Evolutionary conservation across 2,797 vertebrate genomes (phyloP), one percentile per base, ranked within the genome.

Genomic region (Lophotriccus pileatus): DNA sequence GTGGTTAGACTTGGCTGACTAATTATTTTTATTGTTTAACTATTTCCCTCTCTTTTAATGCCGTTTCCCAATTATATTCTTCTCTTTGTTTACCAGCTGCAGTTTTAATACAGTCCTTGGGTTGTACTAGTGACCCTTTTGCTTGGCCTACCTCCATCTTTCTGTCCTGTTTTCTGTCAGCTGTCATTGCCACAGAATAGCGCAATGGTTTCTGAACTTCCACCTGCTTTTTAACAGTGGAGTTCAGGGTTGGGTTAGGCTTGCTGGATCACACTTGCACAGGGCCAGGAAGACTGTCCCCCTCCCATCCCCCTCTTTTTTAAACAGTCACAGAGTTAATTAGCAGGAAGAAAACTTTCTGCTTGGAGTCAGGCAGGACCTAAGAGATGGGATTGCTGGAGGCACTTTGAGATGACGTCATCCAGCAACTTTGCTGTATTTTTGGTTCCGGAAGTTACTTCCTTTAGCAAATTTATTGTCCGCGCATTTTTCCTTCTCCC

Each of bases 81-180:
- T 41, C 36, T 53, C n/a, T 67, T 93, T 93, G 16, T 37, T 90
- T 76, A 87, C 74, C 92, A 95, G 84, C 60, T 94, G 84, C 79
- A 59, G 28, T 68, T 94, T 89, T 92, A 92, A 50, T 84, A 72
- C 47, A 85, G 86, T 64, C 41, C 52, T 84, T 84, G 74, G 30
- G 27, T 89, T 89, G 64, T 92, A 58, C n/a, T 78, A 79, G 41
- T 73, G 92, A 79, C 90, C 63, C 77, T 89, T 77, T 85, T 64
- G n/a, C 36, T 93, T 95, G 92, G 88, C 76, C 32, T 67, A 12
- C 34, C 70, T 95, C 86, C 74, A 41, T 96, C 47, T 87, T 93
- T 94, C 76, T 93, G 79, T 84, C 86, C 89, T 95, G 92, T 85
- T 95, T 95, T 94, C 58, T 52, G 19, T 96, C 88, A 95, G 72